Base-by-base conservation (phyloP, 2,888 invertebrate species). In the Cotesia congregata region DNA sequence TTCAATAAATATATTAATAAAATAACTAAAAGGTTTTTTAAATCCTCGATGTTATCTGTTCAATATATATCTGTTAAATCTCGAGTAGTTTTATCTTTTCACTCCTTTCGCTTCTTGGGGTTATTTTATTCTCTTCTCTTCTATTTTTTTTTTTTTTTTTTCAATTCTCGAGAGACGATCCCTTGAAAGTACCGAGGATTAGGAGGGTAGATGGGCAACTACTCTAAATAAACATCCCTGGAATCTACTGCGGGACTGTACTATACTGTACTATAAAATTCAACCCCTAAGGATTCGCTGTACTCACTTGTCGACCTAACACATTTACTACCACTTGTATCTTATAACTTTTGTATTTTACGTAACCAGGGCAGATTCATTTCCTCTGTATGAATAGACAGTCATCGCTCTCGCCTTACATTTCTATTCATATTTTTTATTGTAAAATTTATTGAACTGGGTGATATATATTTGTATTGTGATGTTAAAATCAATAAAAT, bases 171-270 rank as follows among this genome's bases (percentile, higher is more conserved):
- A 82, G 81, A 84, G 83, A 85, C 80, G 78, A 79, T 87, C 86
- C 85, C 86, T 75, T 75, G 85, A 84, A 87, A 85, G 85, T 81
- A 82, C 82, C 81, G 75, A 67, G 73, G 84, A 88, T 88, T 88
- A 88, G 88, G 81, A 84, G 77, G 84, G 77, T 86, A 82, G 84
- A 88, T 82, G 86, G 87, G 83, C 83, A 82, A 80, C 86, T 85
- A 88, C 88, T 88, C 83, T 86, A 87, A 88, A 88, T 87, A 88
- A 88, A 88, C 88, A 88, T 82, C 86, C 80, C 86, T 82, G 30
- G 3, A 3, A 30, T 30, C 30, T 30, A 30, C 30, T 30, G 30
- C 30, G 30, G 30, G 30, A 30, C 30, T 30, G 2, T 30, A 81
- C 83, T 82, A 79, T 77, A 30, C 30, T 30, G 30, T 30, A 81